These are phyloP conservation scores for Ceratina australensis DNA, from an alignment of 1,140 invertebrate genomes.

Conservation along the genomic window DNA sequence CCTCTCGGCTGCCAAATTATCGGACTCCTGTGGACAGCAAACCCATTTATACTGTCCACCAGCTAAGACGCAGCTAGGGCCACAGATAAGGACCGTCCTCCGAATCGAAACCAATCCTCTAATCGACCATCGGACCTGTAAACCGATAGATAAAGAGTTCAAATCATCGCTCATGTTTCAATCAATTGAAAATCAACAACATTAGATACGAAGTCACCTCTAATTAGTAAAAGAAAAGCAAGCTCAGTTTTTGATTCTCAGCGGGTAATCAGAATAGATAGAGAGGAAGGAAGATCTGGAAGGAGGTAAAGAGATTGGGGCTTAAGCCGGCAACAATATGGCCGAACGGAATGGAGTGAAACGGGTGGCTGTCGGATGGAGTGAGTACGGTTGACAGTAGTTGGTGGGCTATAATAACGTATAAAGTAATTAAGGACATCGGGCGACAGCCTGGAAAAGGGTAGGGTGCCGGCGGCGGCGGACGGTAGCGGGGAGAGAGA, in stretches of 20 bases:
- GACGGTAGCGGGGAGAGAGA: conserved; percentile 58
- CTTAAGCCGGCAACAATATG: conserved; percentile 61
- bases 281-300: not conserved
- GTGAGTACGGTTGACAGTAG: conserved; percentile 72
- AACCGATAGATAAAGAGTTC: not conserved
- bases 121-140: conserved; percentile 4
- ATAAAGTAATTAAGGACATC: conserved; percentile 81
- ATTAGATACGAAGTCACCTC: too few species aligned
- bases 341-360: conserved; percentile 69
- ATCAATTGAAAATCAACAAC: too few species aligned
- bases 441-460: conserved; percentile 72
- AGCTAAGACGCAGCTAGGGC: conserved; percentile 34
- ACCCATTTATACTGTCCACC: conserved; percentile 72
- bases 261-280: not conserved
- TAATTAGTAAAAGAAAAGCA: too few species aligned
- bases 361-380: conserved; percentile 64
- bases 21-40: conserved; percentile 74
- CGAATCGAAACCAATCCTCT: conserved; percentile 10
- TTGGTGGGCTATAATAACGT: conserved; percentile 78
- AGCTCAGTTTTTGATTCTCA: conserved; percentile 6
- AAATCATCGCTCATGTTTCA: not conserved
- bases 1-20: conserved; percentile 74
- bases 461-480: conserved; percentile 34
- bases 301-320: conserved; percentile 35
- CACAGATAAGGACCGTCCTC: conserved; percentile 31